Conservation (phyloP, 2,888 invertebrate species). For the Chromoteleia sp. region DNA sequence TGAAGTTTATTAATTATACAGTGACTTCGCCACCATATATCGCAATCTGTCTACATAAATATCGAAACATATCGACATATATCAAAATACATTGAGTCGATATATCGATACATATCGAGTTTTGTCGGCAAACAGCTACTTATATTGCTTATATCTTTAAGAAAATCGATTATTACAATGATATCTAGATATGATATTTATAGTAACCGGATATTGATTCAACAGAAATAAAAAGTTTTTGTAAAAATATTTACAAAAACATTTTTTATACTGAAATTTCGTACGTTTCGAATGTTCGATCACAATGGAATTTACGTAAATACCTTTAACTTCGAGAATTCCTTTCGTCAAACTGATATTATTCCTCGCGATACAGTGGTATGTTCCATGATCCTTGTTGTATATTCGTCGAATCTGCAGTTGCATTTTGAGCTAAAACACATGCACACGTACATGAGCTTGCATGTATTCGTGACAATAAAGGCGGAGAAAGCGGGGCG, state of each 20-base stretch:
- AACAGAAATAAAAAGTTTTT: too few species aligned
- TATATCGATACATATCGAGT: too few species aligned
- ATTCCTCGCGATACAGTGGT: slow-evolving; percentile 94
- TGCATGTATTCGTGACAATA: slow-evolving; percentile 1
- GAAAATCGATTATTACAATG: too few species aligned
- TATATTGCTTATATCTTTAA: too few species aligned
- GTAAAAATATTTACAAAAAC: neutral
- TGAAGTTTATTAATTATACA: too few species aligned
- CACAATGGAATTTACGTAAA: neutral
- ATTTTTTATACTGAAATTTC: neutral
- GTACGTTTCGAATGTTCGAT: neutral
- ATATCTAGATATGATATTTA: too few species aligned
- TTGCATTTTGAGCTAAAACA: slow-evolving; percentile 89
- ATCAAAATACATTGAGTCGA: too few species aligned
- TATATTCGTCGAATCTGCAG: slow-evolving; percentile 90
- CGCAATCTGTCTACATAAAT: too few species aligned
- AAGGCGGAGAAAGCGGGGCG: slow-evolving; percentile 9
- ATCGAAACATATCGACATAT: too few species aligned
- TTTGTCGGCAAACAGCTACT: too few species aligned
- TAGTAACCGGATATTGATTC: too few species aligned
- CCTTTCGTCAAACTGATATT: slow-evolving; percentile 92
- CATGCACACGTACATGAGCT: neutral
- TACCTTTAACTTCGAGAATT: slow-evolving; percentile 88
- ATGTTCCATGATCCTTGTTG: slow-evolving; percentile 89
- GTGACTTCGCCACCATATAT: too few species aligned